Base-by-base conservation (phyloP, 2,113 vertebrate genomes). In the Ciconia stormi region DNA sequence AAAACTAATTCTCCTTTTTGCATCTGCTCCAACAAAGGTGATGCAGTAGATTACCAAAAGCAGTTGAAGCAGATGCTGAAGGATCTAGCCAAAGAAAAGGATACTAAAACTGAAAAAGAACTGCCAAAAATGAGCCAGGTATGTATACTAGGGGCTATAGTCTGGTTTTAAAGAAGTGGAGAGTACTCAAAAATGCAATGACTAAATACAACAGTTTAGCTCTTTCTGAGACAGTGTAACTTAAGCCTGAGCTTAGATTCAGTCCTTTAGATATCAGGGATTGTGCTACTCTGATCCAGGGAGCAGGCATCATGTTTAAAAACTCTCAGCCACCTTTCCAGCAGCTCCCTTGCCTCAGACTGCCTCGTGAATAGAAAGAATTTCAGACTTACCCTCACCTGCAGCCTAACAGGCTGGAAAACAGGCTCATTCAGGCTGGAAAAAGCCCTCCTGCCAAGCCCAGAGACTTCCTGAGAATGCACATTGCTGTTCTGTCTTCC, bases 11-110 rank as follows among this genome's bases (percentile, higher is more conserved):
- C 6, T 84, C 16, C 12, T 70, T 77, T 77, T 79, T 69, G 89
- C 56, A 69, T 95, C 49, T 87, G 71, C 67, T 85, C 50, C 22
- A 38, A 86, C 84, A 84, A 95, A 97, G 98, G 95, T 56, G 99
- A 99, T 81, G 97, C 97, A 79, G 97, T 93, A 82, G 98, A 99
- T 95, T 99, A 99, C 91, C 99, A 99, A 96, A 99, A 99, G 96
- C 99, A 99, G 86, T 74, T 99, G 97, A 99, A 99, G 96, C 99
- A 99, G 97, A 99, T 99, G 99, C 97, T 99, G 88, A 98, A 98
- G 97, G 99, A 99, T 93, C 95, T 99, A 90, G 98, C 97, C 94
- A 99, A 98, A 98, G 98, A 99, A 85, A 99, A 99, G 85, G 98
- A 99, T 82, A 98, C 98, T 47, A 98, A 98, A 82, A 95, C 92